Evolutionary conservation across 2,888 invertebrate genomes (phyloP), one percentile per base, ranked within the genome.

Genomic region (Mactromeris polynyma): DNA sequence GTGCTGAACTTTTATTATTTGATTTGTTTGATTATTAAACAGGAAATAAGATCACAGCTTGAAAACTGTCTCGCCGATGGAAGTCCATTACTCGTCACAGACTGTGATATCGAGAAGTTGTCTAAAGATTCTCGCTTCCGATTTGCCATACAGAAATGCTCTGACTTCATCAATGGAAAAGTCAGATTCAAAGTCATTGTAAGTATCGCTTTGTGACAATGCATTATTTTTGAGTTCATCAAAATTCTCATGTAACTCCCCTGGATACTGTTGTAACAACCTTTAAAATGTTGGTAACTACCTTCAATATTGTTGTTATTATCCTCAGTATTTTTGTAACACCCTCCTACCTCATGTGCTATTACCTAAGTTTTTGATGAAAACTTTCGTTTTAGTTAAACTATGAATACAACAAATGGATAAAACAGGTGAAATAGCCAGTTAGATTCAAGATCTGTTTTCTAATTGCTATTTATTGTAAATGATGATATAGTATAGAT

Each of bases 51-150:
- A 31, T 96, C 96, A 2, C 96, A 96, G 91, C 94, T 97, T 84
- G 97, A 97, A 91, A 96, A 95, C 88, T 96, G 96, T 88, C 93
- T 97, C 58, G 95, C 96, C 7, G 96, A 97, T 80, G 97, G 97
- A 9, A 94, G 93, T 33, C 95, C 96, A 14, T 93, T 97, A 17
- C 93, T 97, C 77, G 94, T 97, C 42, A 96, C 96, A 21, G 96
- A 97, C 91, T 95, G 96, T 90, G 96, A 97, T 86, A 93, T 96
- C 7, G 84, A 92, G 19, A 94, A 92, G 73, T 91, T 97, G 36
- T 92, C 94, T 81, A 90, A 92, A 36, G 96, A 97, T 91, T 89
- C 89, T 17, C 92, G 96, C 36, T 96, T 96, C 92, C 91, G 92
- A 31, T 93, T 95, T 83, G 95, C 96, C 46, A 93, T 96, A 40